These are phyloP conservation scores for Oncorhynchus keta DNA, from an alignment of 2,113 vertebrate genomes.

Conservation along the genomic window DNA sequence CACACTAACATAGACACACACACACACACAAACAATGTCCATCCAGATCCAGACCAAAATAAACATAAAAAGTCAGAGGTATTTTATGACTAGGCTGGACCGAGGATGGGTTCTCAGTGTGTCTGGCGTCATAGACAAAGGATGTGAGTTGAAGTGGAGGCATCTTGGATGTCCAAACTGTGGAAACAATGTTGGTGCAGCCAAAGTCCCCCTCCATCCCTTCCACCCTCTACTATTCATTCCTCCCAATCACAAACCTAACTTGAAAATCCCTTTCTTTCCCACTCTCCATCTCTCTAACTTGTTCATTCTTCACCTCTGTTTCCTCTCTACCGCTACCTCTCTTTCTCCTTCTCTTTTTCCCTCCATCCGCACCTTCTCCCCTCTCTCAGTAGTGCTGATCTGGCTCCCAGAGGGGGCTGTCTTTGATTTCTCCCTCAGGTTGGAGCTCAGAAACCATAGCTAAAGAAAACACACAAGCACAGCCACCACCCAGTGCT, in stretches of 20 bases:
- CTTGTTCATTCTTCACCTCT: not conserved
- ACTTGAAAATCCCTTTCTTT: not conserved
- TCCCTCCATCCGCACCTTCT: not conserved
- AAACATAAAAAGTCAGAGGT: too few relatives aligned
- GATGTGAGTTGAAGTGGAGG: conserved; percentile 46
- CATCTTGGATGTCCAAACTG: conserved; percentile 65
- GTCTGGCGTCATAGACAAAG: conserved; percentile 43
- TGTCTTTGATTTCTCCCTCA: conserved; percentile 70
- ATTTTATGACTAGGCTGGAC: too few relatives aligned
- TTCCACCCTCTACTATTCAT: conserved; percentile 8
- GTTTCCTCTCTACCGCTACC: conserved; percentile 12
- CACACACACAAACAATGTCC: not conserved
- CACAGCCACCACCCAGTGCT: conserved; percentile 34
- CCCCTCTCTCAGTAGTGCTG: conserved; percentile 61
- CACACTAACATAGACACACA: too few relatives aligned
- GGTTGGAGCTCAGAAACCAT: conserved; percentile 61
- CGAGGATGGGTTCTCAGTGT: not conserved
- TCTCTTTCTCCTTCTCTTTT: not conserved
- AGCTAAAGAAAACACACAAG: conserved; percentile 73
- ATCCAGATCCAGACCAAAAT: too few relatives aligned
- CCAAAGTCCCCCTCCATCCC: conserved; percentile 40
- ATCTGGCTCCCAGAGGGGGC: conserved; percentile 65
- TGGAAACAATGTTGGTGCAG: conserved; percentile 68
- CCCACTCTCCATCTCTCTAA: conserved; percentile 10
- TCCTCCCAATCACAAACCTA: not conserved